phyloP scores from a whole-genome alignment of 2,113 vertebrate genomes.

The Thalassarche chlororhynchos region DNA sequence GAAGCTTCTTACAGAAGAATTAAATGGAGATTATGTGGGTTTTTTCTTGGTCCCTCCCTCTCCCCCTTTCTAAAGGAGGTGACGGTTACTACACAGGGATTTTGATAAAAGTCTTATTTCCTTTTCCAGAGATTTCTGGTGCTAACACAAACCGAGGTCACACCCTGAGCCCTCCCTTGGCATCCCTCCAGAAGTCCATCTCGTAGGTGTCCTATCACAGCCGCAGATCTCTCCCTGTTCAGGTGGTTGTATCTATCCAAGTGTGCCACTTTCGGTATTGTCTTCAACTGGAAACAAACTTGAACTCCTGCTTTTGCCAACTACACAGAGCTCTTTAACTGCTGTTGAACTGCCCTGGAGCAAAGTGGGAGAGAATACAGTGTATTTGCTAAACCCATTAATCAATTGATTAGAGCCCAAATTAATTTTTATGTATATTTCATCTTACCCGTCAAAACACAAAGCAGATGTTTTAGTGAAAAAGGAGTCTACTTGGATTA shows the following conservation, averaged over 20 bases:
- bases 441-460: background rate
- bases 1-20: background rate
- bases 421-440: background rate
- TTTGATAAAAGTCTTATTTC: background rate
- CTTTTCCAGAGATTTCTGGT: background rate
- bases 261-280: too few relatives aligned
- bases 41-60: background rate
- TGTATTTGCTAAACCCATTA: background rate
- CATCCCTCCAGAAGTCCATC: background rate
- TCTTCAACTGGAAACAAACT: background rate
- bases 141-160: background rate
- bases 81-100: background rate
- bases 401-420: background rate
- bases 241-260: background rate
- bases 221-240: background rate
- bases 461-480: background rate
- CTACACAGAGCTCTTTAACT: background rate
- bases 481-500: background rate
- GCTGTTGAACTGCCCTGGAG: background rate
- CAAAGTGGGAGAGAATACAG: background rate
- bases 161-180: too few relatives aligned
- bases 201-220: background rate
- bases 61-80: background rate
- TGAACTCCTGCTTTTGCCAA: background rate
- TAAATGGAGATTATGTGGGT: background rate